phyloP scores from a whole-genome alignment of 2,888 invertebrate species.

The Yponomeuta sedellus region DNA sequence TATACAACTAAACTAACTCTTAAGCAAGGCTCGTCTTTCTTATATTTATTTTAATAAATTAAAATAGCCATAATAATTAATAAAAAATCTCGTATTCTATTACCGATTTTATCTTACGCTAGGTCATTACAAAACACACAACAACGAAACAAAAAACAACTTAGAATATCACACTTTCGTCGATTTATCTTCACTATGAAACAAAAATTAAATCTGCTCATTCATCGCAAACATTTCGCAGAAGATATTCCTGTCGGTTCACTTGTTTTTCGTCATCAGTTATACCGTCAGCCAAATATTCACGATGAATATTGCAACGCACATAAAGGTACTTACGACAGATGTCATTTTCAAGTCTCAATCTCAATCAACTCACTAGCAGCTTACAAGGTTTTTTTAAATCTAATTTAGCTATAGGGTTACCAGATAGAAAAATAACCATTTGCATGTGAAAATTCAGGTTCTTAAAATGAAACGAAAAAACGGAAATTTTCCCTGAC shows the following conservation, averaged over 20 bases:
- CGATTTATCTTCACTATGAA: slow-evolving; percentile 33
- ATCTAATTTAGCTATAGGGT: too few relatives aligned
- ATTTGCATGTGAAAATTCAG: too few relatives aligned
- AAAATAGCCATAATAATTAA: slow-evolving; percentile 46
- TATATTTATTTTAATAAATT: slow-evolving; percentile 47
- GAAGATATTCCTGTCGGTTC: not conserved
- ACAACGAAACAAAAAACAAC: slow-evolving; percentile 73
- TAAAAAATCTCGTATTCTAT: slow-evolving; percentile 47
- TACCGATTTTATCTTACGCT: slow-evolving; percentile 61
- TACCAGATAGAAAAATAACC: too few relatives aligned
- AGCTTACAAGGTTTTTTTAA: too few relatives aligned
- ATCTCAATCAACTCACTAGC: too few relatives aligned
- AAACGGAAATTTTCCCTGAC: too few relatives aligned
- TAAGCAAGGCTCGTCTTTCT: slow-evolving; percentile 76
- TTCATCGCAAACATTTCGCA: not conserved
- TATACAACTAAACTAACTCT: slow-evolving; percentile 66
- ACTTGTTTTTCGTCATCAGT: not conserved
- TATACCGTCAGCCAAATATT: not conserved
- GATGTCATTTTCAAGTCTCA: too few relatives aligned
- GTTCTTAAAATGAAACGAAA: too few relatives aligned
- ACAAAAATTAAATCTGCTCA: not conserved
- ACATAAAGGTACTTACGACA: not conserved
- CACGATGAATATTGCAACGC: not conserved
- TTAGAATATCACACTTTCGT: slow-evolving; percentile 72
- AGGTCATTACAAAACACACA: slow-evolving; percentile 72